Evolutionary conservation across 1,140 invertebrate genomes (phyloP), one percentile per base, ranked within the genome.

Genomic region (Lepidurus arcticus): DNA sequence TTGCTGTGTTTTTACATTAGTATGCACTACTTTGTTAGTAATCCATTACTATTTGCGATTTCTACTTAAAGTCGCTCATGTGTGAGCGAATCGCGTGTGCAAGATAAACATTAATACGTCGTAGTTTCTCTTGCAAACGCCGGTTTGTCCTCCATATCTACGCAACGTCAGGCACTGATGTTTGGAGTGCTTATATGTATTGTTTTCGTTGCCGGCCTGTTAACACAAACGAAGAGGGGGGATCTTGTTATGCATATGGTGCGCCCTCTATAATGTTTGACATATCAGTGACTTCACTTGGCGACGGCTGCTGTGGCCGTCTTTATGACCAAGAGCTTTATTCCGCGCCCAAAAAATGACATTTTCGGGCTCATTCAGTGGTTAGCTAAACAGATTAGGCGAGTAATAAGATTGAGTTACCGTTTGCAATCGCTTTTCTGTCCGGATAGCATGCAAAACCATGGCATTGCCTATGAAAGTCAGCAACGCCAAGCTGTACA

Each of bases 401-500:
- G 16, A 65, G 21, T 21, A n/a, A 65, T 9, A n/a, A n/a, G 16
- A 13, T 16, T 16, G 13, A 13, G 85, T 84, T 81, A 87, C 86
- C 77, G 86, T 87, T 80, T 86, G 85, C 0, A 87, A 82, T 53
- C 85, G 83, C 74, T 84, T 84, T 80, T 87, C 86, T 9, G 86
- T 87, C 44, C 86, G 81, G 26, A 87, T 86, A 26, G 86, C 86
- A 77, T 87, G 86, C 21, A 87, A 82, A 21, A 87, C 86, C 80
- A 87, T 85, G 0, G 85, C 86, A 77, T 87, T 87, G 24, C 86
- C 86, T 21, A 86, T 82, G 74, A 85, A 83, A 7, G 86, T 87
- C 24, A 85, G 74, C 26, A 87, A 78, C 73, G 84, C 84, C 7
- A 87, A 80, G 5, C 84, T 76, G 78, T 83, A 85, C 42, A 87